Percentiles rank a stretch among this genome's conserved stretches.
Conservation (phyloP, 2,888 invertebrate species). For the Sabatieria punctata region DNA sequence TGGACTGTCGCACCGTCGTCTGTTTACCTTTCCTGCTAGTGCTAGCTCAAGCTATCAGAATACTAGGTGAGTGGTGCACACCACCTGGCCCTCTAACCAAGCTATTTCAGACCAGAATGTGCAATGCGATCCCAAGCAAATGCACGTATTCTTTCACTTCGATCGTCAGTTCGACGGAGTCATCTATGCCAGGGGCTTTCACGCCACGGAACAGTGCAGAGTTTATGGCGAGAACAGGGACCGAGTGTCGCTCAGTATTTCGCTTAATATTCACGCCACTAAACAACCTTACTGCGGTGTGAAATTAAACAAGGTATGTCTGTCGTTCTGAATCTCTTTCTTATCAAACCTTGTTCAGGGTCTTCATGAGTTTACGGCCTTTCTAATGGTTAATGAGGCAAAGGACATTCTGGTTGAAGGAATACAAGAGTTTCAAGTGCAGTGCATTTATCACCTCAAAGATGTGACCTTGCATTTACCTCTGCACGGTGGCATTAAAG, state of each 20-base stretch:
- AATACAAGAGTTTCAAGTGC: not conserved
- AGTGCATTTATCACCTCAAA: constrained; percentile 1
- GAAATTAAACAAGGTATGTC: not conserved
- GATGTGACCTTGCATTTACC: constrained; percentile 4
- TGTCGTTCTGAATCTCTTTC: not conserved
- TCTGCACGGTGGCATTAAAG: not conserved
- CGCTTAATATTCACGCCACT: not conserved
- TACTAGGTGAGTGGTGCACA: no score
- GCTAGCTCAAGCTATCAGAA: no score
- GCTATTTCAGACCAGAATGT: constrained; percentile 3
- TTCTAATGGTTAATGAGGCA: not conserved
- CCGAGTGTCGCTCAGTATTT: not conserved
- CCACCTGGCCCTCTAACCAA: no score
- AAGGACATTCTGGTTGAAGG: constrained; percentile 1
- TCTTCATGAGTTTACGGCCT: not conserved
- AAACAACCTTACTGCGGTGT: constrained; percentile 2
- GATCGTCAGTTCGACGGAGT: not conserved
- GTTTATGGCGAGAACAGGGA: not conserved
- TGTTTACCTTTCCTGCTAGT: no score
- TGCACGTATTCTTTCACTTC: constrained; percentile 7
- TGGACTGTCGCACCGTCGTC: no score
- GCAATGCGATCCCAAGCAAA: constrained; percentile 3
- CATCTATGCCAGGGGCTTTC: constrained; percentile 3
- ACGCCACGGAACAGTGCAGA: not conserved
- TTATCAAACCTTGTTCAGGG: constrained; percentile 4